Percentiles rank a stretch among this genome's conserved stretches.
Evolutionary conservation across 1,140 invertebrate genomes (phyloP).

Genomic region (Drosophila biarmipes): DNA sequence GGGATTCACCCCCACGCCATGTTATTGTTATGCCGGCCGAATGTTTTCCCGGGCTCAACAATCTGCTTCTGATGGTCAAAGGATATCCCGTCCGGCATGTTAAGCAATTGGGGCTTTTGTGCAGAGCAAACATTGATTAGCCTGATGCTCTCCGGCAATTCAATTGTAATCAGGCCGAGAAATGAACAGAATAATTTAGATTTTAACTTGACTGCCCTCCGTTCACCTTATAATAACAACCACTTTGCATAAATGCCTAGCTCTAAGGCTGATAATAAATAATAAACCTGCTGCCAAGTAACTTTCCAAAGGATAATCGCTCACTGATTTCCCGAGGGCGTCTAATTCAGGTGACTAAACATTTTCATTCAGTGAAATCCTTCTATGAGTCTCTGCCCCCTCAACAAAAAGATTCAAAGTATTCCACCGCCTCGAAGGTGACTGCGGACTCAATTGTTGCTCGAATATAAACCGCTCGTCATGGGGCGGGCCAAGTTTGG

Average conservation of each 20-base stretch:
- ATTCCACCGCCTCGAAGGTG: not conserved
- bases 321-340: not conserved
- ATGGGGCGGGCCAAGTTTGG: constrained; percentile 31
- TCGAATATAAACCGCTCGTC: constrained; percentile 28
- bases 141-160: constrained; percentile 1
- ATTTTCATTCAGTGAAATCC: constrained; percentile 5
- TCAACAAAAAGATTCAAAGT: not conserved
- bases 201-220: not conserved
- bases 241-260: not conserved
- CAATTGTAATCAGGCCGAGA: constrained; percentile 15
- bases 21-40: constrained; percentile 24
- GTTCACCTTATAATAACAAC: not conserved
- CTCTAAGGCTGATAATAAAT: not conserved
- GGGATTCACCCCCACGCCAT: constrained; percentile 13
- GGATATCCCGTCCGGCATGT: constrained; percentile 3
- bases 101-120: constrained; percentile 10
- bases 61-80: constrained; percentile 25
- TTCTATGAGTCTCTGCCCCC: not conserved
- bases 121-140: constrained; percentile 7
- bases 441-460: constrained; percentile 26
- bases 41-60: constrained; percentile 20
- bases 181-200: not conserved
- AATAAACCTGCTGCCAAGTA: not conserved
- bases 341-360: constrained; percentile 10
- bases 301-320: not conserved